Evolutionary conservation across 2,888 invertebrate genomes (phyloP), one percentile per base, ranked within the genome.

Genomic region (Meloe dianella): DNA sequence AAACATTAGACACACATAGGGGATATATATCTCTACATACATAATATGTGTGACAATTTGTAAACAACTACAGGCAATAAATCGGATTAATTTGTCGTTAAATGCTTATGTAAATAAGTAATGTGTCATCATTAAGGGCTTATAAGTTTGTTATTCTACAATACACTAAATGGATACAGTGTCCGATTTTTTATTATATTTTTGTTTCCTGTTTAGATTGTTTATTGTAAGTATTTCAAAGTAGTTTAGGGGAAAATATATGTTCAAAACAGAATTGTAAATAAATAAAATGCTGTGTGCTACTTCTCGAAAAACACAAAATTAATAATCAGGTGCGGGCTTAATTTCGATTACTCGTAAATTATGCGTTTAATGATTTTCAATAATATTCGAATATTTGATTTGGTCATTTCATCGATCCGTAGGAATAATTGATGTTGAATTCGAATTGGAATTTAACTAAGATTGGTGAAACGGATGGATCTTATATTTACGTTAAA

Each of bases 61-160:
- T 80, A 82, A 83, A 83, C 83, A 83, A 71, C 73, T 71, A n/a
- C 71, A 62, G 72, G 79, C 78, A 77, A 79, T 80, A 79, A 80
- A 81, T 78, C 75, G 76, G 75, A 74, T 77, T 75, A 78, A 76
- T 74, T 75, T 76, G 79, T 77, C 79, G 76, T 80, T 79, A 77
- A 76, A 74, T 64, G 68, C 75, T 74, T 51, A 68, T 70, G 73
- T 80, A 82, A 81, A 80, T 79, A 79, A 77, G 80, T 77, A 74
- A 80, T 82, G 79, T 79, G 79, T 81, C 82, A 81, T 80, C 81
- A 79, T 81, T 82, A 82, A 79, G 79, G 78, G 80, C 75, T 79
- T 80, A 80, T 70, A 71, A 69, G 71, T 76, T 76, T 80, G 80
- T 80, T 81, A 74, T 79, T 79, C 69, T 77, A 76, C 72, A 72